Base-by-base conservation (phyloP, 2,797 vertebrate genomes). In the Austrolebias charrua region DNA sequence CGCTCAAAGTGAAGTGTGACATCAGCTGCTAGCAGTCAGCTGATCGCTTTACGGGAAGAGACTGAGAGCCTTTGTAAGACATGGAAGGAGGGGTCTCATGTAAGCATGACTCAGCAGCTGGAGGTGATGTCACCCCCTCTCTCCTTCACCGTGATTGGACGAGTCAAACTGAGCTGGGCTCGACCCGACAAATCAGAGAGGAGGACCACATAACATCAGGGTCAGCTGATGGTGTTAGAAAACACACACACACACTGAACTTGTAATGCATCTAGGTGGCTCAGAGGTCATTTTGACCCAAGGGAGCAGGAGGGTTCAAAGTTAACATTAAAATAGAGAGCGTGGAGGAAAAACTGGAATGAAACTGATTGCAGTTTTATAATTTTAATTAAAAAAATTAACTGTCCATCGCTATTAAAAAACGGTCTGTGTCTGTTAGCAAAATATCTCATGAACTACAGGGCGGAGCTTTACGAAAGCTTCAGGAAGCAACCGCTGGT, bases 81-180 rank as follows among this genome's bases (percentile, higher is more conserved):
- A 55, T 2, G 46, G 0, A 1, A 0, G 40, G 19, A 0, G 43
- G 61, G 81, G 81, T 67, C 71, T 88, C 85, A 86, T 87, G 82
- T 80, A 82, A 88, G 76, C 64, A 54, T 90, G 88, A 89, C 60
- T 90, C 86, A 89, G 76, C 57, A 18, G 79, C 45, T 52, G 60
- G 79, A 82, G 78, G 87, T 90, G 86, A 89, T 69, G 71, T 89
- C 87, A 86, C 66, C 61, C 33, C 63, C 42, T 61, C 76, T 75
- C 47, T 4, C 58, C 47, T 56, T 10, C 51, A 31, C 59, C 1
- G 60, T 3, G 89, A 90, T 88, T 91, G 87, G 90, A 69, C 42
- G 63, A 81, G 50, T 80, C 75, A 71, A 73, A 79, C 14, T 79
- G 73, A 76, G 70, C 61, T 13, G 16, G 70, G 56, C 45, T 51